These are phyloP conservation scores for Labeo catla DNA, from an alignment of 2,113 vertebrate genomes.

Conservation along the genomic window DNA sequence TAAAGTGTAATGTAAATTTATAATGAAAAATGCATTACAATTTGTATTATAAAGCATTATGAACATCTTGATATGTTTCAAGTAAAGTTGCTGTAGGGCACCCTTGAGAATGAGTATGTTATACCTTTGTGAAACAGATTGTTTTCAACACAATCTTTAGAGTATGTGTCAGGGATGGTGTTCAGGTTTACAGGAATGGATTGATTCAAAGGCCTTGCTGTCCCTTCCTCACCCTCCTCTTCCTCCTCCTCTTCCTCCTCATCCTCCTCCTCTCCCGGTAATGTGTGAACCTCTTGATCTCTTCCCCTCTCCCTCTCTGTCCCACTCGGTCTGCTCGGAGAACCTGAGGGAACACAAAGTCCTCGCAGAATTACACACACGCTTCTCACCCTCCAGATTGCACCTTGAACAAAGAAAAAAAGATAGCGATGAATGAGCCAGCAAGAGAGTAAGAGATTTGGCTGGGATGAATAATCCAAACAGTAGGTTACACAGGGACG, in stretches of 20 bases:
- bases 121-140: constrained; percentile 85
- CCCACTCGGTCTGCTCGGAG: constrained; percentile 26
- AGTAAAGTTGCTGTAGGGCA: background rate
- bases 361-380: background rate
- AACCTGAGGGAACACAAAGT: constrained; percentile 35
- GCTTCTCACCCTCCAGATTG: background rate
- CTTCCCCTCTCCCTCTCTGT: constrained; percentile 69
- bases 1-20: too few species aligned
- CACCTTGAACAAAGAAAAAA: background rate
- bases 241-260: constrained; percentile 53
- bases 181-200: constrained; percentile 72
- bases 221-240: constrained; percentile 80
- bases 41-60: background rate
- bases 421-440: background rate
- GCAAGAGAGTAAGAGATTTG: constrained; percentile 17
- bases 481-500: constrained; percentile 21
- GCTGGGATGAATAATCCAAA: constrained; percentile 15
- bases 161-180: constrained; percentile 65
- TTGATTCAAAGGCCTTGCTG: constrained; percentile 87
- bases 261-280: constrained; percentile 43
- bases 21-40: background rate
- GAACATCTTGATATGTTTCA: background rate
- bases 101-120: background rate
- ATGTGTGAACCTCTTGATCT: constrained; percentile 63
- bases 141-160: constrained; percentile 72